Evolutionary conservation across 2,113 vertebrate species (phyloP).

Genomic region (Raja brachyura): DNA sequence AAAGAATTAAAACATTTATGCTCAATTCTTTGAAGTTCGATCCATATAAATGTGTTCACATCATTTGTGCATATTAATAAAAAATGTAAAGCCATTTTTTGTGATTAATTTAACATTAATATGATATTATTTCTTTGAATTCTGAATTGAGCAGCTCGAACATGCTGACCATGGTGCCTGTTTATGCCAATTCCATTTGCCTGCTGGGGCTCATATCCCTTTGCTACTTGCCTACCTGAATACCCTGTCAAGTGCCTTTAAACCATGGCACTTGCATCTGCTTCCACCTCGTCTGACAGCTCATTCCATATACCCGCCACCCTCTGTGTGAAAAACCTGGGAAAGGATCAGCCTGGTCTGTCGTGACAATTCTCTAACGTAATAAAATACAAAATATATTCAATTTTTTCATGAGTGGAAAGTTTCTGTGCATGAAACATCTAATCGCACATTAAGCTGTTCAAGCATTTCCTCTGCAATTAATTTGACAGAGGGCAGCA

Average conservation of each 20-base stretch:
- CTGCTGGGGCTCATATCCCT: too few relatives aligned
- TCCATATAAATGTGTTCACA: neutral
- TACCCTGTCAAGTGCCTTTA: too few relatives aligned
- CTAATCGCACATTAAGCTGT: neutral
- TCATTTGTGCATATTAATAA: neutral
- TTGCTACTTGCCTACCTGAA: too few relatives aligned
- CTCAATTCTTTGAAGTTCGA: neutral
- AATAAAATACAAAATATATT: neutral
- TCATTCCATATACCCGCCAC: too few relatives aligned
- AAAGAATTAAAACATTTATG: neutral
- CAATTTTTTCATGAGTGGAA: neutral
- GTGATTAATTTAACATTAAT: neutral
- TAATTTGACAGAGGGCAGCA: constrained; percentile 3
- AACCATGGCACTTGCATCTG: too few relatives aligned
- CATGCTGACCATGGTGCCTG: too few relatives aligned
- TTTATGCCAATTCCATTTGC: too few relatives aligned
- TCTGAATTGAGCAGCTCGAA: neutral
- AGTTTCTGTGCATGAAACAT: neutral
- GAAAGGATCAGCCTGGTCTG: neutral
- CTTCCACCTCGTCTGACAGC: too few relatives aligned
- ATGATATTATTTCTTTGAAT: neutral
- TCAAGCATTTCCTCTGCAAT: neutral
- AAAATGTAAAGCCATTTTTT: neutral
- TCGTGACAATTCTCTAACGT: neutral
- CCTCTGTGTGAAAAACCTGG: neutral